Base-by-base conservation (phyloP, 2,888 invertebrate species). In the Steinernema scapterisci region DNA sequence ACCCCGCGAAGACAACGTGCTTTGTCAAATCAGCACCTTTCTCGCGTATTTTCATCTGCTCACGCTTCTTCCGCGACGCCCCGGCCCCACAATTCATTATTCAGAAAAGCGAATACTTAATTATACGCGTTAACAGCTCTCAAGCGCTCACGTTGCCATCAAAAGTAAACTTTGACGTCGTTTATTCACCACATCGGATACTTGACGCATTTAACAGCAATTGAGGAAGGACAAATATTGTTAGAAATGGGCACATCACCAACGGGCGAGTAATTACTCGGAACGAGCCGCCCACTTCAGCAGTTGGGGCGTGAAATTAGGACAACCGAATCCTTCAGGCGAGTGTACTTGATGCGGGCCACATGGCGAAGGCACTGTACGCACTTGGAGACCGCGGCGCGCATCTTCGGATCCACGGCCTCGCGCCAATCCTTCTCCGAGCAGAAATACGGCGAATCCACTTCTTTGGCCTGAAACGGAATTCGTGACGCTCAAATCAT, bases 81-180 rank as follows among this genome's bases (percentile, higher is more conserved):
- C 63, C 63, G 38, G 23, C 63, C 16, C 23, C 63, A n/a, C 63
- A 63, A 63, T 63, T 63, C 63, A 63, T 63, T 63, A 63, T 63
- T 63, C 63, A 63, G 63, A 63, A 54, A 31, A 63, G 25, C 25
- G 63, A 63, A 63, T 63, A 63, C 63, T 63, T 63, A 63, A 63
- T 63, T 63, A 31, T n/a, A 63, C 23, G 63, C 63, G 63, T 27
- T 63, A 25, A 63, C 63, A 63, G 63, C 63, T 63, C 63, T 63
- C 63, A 27, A 25, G 31, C 63, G 31, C 31, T 25, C 63, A 2
- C 63, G 16, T 54, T 38, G 27, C 31, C 19, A 11, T 63, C 63
- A 63, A 63, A 31, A 63, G 63, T n/a, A 63, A 63, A 63, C 63
- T 63, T 63, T 38, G 38, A 38, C 38, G 38, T 38, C n/a, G 63